phyloP scores from a whole-genome alignment of 2,113 vertebrate genomes.

The Blennius ocellaris region DNA sequence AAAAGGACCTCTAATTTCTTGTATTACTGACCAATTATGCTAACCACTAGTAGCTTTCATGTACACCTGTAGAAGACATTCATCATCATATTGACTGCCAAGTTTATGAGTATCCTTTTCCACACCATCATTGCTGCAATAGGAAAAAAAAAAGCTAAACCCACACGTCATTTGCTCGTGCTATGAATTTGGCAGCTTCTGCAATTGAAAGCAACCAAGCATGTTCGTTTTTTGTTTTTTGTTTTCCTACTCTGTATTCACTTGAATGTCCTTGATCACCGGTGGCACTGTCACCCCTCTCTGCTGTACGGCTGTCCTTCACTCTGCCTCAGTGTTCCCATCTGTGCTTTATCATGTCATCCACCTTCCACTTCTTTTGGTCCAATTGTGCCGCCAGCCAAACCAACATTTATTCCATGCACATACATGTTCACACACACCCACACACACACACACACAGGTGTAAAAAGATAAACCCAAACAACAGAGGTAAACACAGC shows the following conservation, averaged over 20 bases:
- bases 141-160: constrained; percentile 5
- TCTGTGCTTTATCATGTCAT: constrained; percentile 34
- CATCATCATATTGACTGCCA: neutral
- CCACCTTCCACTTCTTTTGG: constrained; percentile 2
- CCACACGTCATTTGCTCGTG: constrained; percentile 11
- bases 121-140: neutral
- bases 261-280: constrained; percentile 22
- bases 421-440: neutral
- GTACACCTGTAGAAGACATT: constrained; percentile 15
- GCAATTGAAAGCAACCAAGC: neutral
- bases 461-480: constrained; percentile 11
- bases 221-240: constrained; percentile 9
- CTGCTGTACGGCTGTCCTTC: constrained; percentile 45
- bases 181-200: neutral
- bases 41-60: constrained; percentile 2
- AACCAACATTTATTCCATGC: constrained; percentile 21
- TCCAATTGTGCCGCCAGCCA: constrained; percentile 13
- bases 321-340: constrained; percentile 20
- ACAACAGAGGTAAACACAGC: constrained; percentile 12
- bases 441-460: neutral
- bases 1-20: constrained; percentile 27
- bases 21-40: constrained; percentile 38
- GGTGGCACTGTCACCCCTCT: constrained; percentile 14
- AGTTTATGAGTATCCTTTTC: neutral
- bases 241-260: constrained; percentile 30